Percentiles rank a stretch among this genome's conserved stretches.
These are phyloP conservation scores for Atrichornis clamosus DNA, from an alignment of 2,113 vertebrate species.

Conservation along the genomic window DNA sequence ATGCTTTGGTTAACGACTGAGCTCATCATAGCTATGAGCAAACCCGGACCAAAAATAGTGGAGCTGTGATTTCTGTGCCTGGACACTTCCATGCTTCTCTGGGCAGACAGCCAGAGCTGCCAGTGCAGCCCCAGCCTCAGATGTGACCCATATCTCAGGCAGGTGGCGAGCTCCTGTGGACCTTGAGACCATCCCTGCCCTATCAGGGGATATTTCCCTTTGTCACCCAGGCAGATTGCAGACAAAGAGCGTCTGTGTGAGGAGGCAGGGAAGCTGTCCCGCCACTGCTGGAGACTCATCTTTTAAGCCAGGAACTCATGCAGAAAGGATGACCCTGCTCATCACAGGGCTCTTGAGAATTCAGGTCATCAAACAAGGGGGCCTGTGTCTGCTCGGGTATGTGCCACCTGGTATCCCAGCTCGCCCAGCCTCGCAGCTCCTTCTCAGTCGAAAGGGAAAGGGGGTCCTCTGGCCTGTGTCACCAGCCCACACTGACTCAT, in stretches of 20 bases:
- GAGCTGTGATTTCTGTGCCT: background rate
- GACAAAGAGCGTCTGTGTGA: slow-evolving; percentile 39
- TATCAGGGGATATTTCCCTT: background rate
- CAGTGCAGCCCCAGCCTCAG: background rate
- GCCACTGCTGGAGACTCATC: background rate
- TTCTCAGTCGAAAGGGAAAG: accelerated
- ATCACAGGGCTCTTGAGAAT: slow-evolving; percentile 1
- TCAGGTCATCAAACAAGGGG: slow-evolving; percentile 46
- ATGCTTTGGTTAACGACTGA: background rate
- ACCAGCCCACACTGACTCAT: background rate
- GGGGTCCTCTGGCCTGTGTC: background rate
- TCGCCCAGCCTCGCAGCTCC: accelerated
- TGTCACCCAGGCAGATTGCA: background rate
- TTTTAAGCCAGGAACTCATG: slow-evolving; percentile 41
- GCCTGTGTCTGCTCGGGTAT: background rate
- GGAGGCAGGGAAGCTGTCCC: background rate
- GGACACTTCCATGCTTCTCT: background rate
- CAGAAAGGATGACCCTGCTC: slow-evolving; percentile 40
- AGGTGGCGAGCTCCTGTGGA: background rate
- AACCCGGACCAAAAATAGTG: background rate
- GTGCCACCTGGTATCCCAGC: background rate
- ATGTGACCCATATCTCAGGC: background rate
- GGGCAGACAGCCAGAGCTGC: background rate
- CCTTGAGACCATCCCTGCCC: background rate
- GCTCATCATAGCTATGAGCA: background rate